A percentile compares a stretch with the other conserved stretches of the same genome.
These are phyloP conservation scores for Andrena fulva DNA, from an alignment of 2,888 invertebrate species.

Conservation along the genomic window DNA sequence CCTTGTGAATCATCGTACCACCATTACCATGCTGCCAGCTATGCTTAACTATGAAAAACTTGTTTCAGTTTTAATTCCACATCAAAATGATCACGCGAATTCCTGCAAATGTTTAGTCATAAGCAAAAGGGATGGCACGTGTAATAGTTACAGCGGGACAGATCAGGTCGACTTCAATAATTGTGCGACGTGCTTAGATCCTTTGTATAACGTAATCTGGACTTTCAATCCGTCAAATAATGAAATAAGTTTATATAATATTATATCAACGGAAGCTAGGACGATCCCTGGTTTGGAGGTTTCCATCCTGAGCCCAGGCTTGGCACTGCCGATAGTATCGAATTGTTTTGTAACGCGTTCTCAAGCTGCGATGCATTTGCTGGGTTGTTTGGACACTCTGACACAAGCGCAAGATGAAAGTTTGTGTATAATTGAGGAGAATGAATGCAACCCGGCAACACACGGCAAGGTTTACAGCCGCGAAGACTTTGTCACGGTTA, in stretches of 20 bases:
- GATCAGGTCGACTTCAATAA: conserved; percentile 95
- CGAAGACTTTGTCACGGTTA: conserved; percentile 93
- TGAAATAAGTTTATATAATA: conserved; percentile 92
- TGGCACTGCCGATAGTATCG: conserved; percentile 91
- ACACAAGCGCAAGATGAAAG: conserved; percentile 92
- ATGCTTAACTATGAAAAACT: conserved; percentile 38
- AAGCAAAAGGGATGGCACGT: conserved; percentile 94
- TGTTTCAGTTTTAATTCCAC: conserved; percentile 90
- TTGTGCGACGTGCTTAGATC: conserved; percentile 94
- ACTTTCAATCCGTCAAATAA: conserved; percentile 91
- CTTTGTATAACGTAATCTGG: conserved; percentile 97
- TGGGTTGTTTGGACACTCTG: conserved; percentile 95
- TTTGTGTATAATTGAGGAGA: conserved; percentile 86
- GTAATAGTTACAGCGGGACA: conserved; percentile 92
- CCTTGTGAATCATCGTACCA: conserved; percentile 25
- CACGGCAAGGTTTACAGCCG: conserved; percentile 89
- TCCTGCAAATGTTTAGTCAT: conserved; percentile 95
- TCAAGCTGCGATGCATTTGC: conserved; percentile 95
- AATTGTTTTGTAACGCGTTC: conserved; percentile 91
- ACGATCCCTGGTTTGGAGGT: conserved; percentile 83
- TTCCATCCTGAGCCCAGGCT: conserved; percentile 92
- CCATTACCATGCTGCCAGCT: conserved; percentile 7
- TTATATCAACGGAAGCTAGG: conserved; percentile 91
- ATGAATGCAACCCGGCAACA: conserved; percentile 85
- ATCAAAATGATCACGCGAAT: conserved; percentile 90